Conservation (phyloP, 2,888 invertebrate species). For the Glyphotaelius pellucidus region DNA sequence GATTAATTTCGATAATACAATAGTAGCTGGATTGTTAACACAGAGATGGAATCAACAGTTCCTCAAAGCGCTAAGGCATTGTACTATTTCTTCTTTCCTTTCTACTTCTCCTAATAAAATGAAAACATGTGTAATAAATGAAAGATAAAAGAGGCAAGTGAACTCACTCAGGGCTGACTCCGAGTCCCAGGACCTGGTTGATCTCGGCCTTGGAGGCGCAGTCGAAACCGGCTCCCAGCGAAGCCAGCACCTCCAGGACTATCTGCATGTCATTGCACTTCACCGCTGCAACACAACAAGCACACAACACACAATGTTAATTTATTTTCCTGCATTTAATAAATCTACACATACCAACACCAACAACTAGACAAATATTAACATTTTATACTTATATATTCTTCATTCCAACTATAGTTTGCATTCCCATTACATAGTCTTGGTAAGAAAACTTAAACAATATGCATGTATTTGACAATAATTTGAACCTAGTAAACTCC, state of each 20-base stretch:
- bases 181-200: constrained; percentile 86
- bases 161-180: constrained; percentile 80
- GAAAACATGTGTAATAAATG: neutral
- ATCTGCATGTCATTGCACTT: constrained; percentile 96
- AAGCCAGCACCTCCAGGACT: constrained; percentile 90
- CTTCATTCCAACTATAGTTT: no score
- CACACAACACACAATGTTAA: neutral
- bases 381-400: no score
- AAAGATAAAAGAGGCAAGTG: neutral
- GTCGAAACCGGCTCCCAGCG: constrained; percentile 95
- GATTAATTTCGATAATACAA: no score
- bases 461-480: no score
- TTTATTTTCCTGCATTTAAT: neutral
- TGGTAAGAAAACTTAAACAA: no score
- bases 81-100: no score
- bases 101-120: no score
- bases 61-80: neutral
- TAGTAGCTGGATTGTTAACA: neutral
- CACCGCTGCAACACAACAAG: constrained; percentile 82
- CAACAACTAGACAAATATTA: no score
- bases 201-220: constrained; percentile 98
- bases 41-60: neutral
- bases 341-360: no score
- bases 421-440: no score
- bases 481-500: no score